A percentile compares a stretch with the other conserved stretches of the same genome.
These are phyloP conservation scores for Acipenser oxyrinchus DNA, from an alignment of 2,797 vertebrate genomes.

Conservation along the genomic window DNA sequence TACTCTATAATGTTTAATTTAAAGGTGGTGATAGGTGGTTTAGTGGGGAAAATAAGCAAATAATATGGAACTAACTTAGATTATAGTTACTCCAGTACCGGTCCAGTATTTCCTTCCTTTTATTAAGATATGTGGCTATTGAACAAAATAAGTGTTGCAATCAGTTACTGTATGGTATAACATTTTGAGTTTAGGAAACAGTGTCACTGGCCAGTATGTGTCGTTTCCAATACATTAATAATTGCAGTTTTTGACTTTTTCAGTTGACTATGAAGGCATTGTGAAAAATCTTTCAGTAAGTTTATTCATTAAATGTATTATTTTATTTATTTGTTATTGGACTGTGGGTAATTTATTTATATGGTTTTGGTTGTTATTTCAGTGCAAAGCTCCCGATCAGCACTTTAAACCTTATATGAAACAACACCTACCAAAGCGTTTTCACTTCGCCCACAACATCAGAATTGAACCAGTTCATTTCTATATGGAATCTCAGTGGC, in stretches of 20 bases:
- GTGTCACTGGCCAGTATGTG: neutral
- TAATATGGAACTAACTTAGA: too few relatives aligned
- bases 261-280: conserved; percentile 86
- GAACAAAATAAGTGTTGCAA: too few relatives aligned
- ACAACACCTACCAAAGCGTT: conserved; percentile 76
- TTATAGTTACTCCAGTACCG: too few relatives aligned
- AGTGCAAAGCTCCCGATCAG: conserved; percentile 75
- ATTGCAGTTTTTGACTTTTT: conserved; percentile 41
- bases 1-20: too few relatives aligned
- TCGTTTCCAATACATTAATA: neutral
- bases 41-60: too few relatives aligned
- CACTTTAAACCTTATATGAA: conserved; percentile 81
- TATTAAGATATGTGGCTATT: too few relatives aligned
- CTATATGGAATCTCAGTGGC: conserved; percentile 75
- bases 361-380: conserved; percentile 39
- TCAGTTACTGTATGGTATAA: too few relatives aligned
- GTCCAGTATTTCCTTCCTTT: too few relatives aligned
- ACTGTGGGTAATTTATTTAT: neutral
- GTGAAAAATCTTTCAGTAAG: conserved; percentile 89
- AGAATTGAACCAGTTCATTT: conserved; percentile 84
- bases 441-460: conserved; percentile 75
- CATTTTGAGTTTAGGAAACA: too few relatives aligned
- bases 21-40: too few relatives aligned
- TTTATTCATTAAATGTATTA: conserved; percentile 11
- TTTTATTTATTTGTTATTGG: neutral